Conservation (phyloP, 2,888 invertebrate species). For the Lobophora halterata region DNA sequence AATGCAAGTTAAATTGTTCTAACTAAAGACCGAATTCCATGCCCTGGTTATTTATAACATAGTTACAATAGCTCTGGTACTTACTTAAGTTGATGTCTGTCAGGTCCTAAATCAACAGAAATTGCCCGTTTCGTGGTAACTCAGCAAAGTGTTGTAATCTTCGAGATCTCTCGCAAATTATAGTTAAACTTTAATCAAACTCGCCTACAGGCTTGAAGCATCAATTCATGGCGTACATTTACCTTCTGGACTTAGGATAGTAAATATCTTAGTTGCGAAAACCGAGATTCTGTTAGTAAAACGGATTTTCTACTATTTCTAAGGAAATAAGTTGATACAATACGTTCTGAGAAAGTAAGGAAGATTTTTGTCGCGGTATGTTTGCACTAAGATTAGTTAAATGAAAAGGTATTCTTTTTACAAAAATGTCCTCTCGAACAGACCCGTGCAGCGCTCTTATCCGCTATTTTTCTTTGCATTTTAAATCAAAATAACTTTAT, state of each 20-base stretch:
- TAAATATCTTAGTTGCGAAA: slow-evolving; percentile 6
- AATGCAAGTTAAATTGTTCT: no score
- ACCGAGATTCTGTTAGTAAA: neutral
- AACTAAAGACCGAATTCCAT: slow-evolving; percentile 20
- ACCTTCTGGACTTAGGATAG: slow-evolving; percentile 21
- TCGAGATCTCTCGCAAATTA: slow-evolving; percentile 69
- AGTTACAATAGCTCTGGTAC: slow-evolving; percentile 44
- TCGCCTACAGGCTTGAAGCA: slow-evolving; percentile 40
- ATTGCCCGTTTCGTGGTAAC: slow-evolving; percentile 52
- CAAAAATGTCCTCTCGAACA: slow-evolving; percentile 50
- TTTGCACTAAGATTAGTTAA: slow-evolving; percentile 60
- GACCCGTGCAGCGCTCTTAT: slow-evolving; percentile 34
- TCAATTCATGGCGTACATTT: slow-evolving; percentile 13
- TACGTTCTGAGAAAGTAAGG: slow-evolving; percentile 44
- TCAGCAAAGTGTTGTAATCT: slow-evolving; percentile 67
- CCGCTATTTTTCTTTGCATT: slow-evolving; percentile 66
- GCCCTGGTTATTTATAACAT: slow-evolving; percentile 35
- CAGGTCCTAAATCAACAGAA: slow-evolving; percentile 72
- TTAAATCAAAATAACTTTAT: slow-evolving; percentile 76
- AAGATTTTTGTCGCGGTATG: slow-evolving; percentile 40
- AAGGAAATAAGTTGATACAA: slow-evolving; percentile 37
- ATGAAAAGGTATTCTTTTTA: slow-evolving; percentile 56
- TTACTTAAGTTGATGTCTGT: slow-evolving; percentile 55
- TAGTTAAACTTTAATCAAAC: slow-evolving; percentile 68
- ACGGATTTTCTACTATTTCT: slow-evolving; percentile 15